Evolutionary conservation across 2,888 invertebrate genomes (phyloP).

Genomic region (Euclidia mi): DNA sequence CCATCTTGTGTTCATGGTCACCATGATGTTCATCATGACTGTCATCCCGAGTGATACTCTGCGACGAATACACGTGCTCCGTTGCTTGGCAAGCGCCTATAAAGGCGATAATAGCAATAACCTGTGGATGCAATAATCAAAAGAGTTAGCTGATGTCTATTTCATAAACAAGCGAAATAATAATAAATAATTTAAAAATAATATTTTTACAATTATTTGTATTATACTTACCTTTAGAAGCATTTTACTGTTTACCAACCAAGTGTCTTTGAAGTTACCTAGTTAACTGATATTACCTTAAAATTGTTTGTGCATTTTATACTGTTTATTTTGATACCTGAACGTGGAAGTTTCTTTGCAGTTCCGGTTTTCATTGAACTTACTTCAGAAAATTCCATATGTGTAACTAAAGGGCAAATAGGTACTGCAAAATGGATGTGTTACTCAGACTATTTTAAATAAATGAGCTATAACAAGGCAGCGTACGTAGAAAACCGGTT

Average conservation of each 20-base stretch:
- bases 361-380: slow-evolving; percentile 45
- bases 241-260: slow-evolving; percentile 18
- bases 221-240: slow-evolving; percentile 10
- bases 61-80: slow-evolving; percentile 63
- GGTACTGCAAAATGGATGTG: slow-evolving; percentile 23
- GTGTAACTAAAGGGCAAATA: slow-evolving; percentile 53
- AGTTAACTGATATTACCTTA: slow-evolving; percentile 53
- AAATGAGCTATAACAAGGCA: background rate
- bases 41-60: slow-evolving; percentile 56
- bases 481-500: slow-evolving; percentile 32
- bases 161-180: too few relatives aligned
- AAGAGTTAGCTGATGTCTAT: background rate
- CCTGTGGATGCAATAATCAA: slow-evolving; percentile 40
- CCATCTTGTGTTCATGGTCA: slow-evolving; percentile 35
- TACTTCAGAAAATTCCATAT: slow-evolving; percentile 47
- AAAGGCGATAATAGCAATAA: slow-evolving; percentile 52
- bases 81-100: slow-evolving; percentile 57
- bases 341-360: slow-evolving; percentile 21
- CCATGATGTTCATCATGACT: slow-evolving; percentile 22
- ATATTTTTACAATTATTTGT: background rate
- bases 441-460: slow-evolving; percentile 17
- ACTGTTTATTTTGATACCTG: slow-evolving; percentile 45
- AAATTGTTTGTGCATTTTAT: slow-evolving; percentile 54
- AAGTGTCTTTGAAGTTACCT: slow-evolving; percentile 31
- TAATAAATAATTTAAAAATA: too few relatives aligned